Conservation (phyloP, 2,888 invertebrate genomes). For the Alloplasta piceator region DNA sequence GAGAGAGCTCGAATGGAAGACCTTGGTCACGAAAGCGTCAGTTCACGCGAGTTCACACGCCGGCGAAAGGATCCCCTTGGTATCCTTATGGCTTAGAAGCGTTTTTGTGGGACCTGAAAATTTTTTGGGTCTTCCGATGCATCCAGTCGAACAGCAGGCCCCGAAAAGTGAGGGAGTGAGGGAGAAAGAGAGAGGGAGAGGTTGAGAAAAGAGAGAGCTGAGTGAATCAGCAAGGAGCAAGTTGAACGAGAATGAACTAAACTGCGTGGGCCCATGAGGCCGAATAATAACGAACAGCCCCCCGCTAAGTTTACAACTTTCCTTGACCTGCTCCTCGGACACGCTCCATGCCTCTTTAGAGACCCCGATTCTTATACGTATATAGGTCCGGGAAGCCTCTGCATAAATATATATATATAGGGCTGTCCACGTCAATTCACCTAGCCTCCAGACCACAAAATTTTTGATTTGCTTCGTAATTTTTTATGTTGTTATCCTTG, state of each 20-base stretch:
- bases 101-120: constrained; percentile 25
- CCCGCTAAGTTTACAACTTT: constrained; percentile 68
- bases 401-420: neutral
- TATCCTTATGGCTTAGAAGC: neutral
- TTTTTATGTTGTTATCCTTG: too few relatives aligned
- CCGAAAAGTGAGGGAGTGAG: neutral
- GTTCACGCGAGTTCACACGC: constrained; percentile 37
- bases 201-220: neutral
- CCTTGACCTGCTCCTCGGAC: constrained; percentile 68
- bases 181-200: too few relatives aligned
- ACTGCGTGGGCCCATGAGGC: constrained; percentile 43
- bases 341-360: neutral
- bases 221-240: constrained; percentile 28
- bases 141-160: constrained; percentile 39
- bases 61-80: neutral
- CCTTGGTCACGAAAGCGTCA: constrained; percentile 25
- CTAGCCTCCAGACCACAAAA: too few relatives aligned
- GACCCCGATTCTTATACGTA: constrained; percentile 13
- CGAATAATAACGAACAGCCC: constrained; percentile 51
- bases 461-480: too few relatives aligned
- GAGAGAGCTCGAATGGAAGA: constrained; percentile 10
- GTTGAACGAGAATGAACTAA: constrained; percentile 34
- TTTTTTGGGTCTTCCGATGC: constrained; percentile 27
- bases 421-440: too few relatives aligned
- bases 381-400: neutral